Conservation (phyloP, 2,888 invertebrate genomes). For the Thera britannica region DNA sequence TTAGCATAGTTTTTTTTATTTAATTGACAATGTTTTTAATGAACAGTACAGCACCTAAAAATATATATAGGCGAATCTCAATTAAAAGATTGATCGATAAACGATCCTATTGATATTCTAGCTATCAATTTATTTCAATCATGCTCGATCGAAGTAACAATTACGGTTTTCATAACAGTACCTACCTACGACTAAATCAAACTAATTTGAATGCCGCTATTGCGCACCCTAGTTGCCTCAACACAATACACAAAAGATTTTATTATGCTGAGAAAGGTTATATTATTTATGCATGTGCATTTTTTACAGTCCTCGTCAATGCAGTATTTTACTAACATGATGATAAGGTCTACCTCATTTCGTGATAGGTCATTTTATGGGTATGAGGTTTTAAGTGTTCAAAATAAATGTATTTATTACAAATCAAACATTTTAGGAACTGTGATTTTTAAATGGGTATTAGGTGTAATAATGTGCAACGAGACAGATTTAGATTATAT, state of each 20-base stretch:
- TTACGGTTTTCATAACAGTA: constrained; percentile 26
- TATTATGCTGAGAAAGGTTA: constrained; percentile 44
- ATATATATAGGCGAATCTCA: constrained; percentile 34
- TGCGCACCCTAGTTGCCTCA: constrained; percentile 31
- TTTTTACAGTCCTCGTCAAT: constrained; percentile 42
- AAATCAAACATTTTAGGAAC: too few species aligned
- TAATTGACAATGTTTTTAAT: neutral
- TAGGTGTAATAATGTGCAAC: too few species aligned
- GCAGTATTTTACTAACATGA: constrained; percentile 48
- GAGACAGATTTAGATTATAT: too few species aligned
- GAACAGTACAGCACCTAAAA: neutral
- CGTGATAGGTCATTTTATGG: constrained; percentile 15
- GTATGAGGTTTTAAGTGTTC: neutral
- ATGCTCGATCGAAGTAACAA: neutral
- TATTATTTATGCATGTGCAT: constrained; percentile 47
- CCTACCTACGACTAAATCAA: neutral
- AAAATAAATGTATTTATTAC: too few species aligned
- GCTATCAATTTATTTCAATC: constrained; percentile 10
- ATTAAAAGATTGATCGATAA: neutral
- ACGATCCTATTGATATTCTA: neutral
- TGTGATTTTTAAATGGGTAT: too few species aligned
- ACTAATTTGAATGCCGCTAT: constrained; percentile 34
- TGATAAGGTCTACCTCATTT: constrained; percentile 48
- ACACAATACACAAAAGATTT: constrained; percentile 40
- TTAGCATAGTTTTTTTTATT: neutral